Percentiles rank a stretch among this genome's conserved stretches.
Conservation (phyloP, 2,888 invertebrate genomes). For the Tolmerus cingulatus region DNA sequence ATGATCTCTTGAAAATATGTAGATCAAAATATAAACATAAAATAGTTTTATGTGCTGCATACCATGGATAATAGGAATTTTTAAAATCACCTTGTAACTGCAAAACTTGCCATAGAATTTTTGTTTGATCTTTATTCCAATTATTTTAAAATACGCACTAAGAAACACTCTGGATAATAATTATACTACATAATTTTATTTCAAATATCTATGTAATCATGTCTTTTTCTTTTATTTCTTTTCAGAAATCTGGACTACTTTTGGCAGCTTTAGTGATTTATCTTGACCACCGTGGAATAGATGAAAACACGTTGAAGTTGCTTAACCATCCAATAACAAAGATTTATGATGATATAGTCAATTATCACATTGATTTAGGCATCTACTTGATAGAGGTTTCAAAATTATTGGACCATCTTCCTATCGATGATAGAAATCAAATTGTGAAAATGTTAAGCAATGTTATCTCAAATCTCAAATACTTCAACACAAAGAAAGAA, state of each 20-base stretch:
- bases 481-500: neutral
- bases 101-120: no score
- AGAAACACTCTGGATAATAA: no score
- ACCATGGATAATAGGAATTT: no score
- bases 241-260: conserved; percentile 19
- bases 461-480: neutral
- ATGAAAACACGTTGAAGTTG: neutral
- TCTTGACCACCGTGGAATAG: neutral
- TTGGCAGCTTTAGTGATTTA: neutral
- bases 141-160: no score
- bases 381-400: conserved; percentile 39
- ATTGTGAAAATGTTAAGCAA: conserved; percentile 7
- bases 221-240: neutral
- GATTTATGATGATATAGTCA: neutral
- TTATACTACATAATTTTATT: no score
- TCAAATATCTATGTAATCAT: neutral
- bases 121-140: no score
- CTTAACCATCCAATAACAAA: neutral
- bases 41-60: no score
- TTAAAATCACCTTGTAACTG: no score
- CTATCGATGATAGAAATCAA: neutral
- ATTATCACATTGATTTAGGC: neutral
- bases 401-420: neutral
- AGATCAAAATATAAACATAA: no score
- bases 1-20: no score